Conservation (phyloP, 2,797 vertebrate genomes). For the Onychomys leucogaster region DNA sequence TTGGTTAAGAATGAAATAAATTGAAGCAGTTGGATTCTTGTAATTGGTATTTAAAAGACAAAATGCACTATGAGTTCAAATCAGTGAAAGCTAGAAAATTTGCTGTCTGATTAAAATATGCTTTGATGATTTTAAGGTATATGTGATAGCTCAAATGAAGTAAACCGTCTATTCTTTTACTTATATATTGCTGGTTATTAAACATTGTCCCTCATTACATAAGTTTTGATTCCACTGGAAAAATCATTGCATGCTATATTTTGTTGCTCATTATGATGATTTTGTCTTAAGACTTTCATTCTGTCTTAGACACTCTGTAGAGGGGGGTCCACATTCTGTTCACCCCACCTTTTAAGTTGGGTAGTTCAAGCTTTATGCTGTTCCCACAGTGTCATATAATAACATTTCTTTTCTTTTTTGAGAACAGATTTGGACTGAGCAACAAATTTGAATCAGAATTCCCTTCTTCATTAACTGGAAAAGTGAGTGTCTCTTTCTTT, state of each 20-base stretch:
- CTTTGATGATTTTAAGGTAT: conserved; percentile 50
- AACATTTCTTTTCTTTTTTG: conserved; percentile 70
- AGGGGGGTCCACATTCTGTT: not conserved
- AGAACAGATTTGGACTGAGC: conserved; percentile 96
- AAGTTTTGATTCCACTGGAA: conserved; percentile 48
- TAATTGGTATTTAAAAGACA: conserved; percentile 54
- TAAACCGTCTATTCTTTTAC: conserved; percentile 32
- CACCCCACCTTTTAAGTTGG: conserved; percentile 41
- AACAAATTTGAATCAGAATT: conserved; percentile 99
- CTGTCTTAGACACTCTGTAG: not conserved
- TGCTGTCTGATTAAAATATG: not conserved
- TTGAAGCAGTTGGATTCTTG: conserved; percentile 41
- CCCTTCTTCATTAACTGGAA: conserved; percentile 98
- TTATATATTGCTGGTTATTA: conserved; percentile 14
- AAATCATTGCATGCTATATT: conserved; percentile 50
- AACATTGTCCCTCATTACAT: not conserved
- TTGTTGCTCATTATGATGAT: conserved; percentile 36
- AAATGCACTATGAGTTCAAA: conserved; percentile 71
- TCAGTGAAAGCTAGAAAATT: conserved; percentile 59
- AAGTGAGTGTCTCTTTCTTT: conserved; percentile 89
- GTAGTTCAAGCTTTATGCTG: not conserved
- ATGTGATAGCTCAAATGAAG: conserved; percentile 12
- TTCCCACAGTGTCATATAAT: conserved; percentile 4
- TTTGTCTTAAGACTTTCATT: conserved; percentile 33
- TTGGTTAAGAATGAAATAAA: conserved; percentile 13